Base-by-base conservation (phyloP, 2,113 vertebrate species). In the Tachuris rubrigastra region DNA sequence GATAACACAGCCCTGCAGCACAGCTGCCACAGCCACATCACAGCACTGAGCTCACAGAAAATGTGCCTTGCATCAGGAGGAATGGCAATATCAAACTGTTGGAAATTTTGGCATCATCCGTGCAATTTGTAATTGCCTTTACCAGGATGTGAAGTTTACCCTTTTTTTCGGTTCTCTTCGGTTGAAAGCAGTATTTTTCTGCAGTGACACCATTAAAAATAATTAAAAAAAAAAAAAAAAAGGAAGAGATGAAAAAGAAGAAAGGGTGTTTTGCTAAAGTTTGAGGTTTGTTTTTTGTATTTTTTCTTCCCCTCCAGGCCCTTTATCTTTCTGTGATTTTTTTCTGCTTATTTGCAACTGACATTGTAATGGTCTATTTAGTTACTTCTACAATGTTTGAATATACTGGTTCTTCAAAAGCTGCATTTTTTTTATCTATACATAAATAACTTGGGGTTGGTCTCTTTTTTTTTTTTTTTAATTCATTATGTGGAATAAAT, bases 281-380 rank as follows among this genome's bases (percentile, higher is more conserved):
- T 73, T 69, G 23, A 3, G 3, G 7, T 6, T 5, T 37, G 19
- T 2, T 5, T 33, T 30, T 27, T 28, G 3, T 12, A 7, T 9
- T 20, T 41, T 56, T 75, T 5, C 41, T 56, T 63, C 14, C 5
- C 24, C 5, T 65, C 25, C 35, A 59, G 60, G 19, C 6, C 3
- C 8, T 37, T 78, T 58, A 6, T 62, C 7, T 82, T 60, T 46
- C 8, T 1, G 2, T 66, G 15, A 39, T 65, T 72, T 93, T 93
- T 46, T 95, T 52, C 17, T 49, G 17, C 14, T 65, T 66, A 5
- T 75, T 94, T 84, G 27, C 19, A 75, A 15, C 14, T 44, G 14
- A 6, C 5, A 3, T 23, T 1, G 1, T 60, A 20, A 8, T 14
- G 10, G 14, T 50, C 44, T 31, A 1, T 37, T 60, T 53, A 53